Conservation (phyloP, 1,140 invertebrate genomes). For the Musca domestica region DNA sequence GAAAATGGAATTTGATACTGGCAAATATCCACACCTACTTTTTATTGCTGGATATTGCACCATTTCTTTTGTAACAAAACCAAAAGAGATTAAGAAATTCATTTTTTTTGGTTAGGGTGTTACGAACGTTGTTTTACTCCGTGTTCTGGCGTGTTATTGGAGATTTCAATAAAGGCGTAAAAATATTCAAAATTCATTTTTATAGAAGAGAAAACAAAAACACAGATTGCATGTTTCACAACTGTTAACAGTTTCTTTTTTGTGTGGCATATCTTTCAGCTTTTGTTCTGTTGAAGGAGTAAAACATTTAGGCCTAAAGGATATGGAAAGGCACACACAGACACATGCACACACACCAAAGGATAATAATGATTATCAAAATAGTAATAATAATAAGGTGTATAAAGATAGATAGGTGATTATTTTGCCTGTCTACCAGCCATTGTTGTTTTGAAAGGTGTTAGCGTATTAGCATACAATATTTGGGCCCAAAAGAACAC, state of each 20-base stretch:
- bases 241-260: slow-evolving; percentile 5
- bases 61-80: not conserved
- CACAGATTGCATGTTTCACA: slow-evolving; percentile 10
- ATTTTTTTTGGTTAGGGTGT: not conserved
- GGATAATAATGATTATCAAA: not conserved
- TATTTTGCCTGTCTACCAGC: not conserved
- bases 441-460: too few species aligned
- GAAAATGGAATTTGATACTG: not conserved
- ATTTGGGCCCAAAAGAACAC: too few species aligned
- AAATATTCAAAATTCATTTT: not conserved
- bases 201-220: not conserved
- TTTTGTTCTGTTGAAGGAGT: too few species aligned
- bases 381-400: not conserved
- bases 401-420: not conserved
- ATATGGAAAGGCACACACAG: too few species aligned
- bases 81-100: not conserved
- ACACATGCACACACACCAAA: too few species aligned
- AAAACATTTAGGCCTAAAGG: too few species aligned
- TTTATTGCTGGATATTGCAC: not conserved
- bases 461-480: too few species aligned
- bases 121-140: too few species aligned
- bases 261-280: too few species aligned
- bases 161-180: slow-evolving; percentile 15
- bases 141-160: too few species aligned
- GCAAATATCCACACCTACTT: not conserved